Evolutionary conservation across 2,888 invertebrate genomes (phyloP), one percentile per base, ranked within the genome.

Genomic region (Magallana nippona): DNA sequence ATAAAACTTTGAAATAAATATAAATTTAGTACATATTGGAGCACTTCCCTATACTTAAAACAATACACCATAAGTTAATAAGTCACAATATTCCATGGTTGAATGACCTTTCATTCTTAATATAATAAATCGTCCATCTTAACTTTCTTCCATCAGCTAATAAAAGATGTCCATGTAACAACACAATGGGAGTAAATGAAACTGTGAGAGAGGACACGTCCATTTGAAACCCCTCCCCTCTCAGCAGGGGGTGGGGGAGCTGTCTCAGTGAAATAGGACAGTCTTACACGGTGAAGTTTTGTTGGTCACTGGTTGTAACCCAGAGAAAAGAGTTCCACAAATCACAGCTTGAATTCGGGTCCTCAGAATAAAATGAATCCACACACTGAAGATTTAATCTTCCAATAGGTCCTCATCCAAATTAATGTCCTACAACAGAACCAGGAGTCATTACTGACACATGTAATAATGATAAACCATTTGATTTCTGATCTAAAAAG

Each of bases 391-490:
- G 8, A 55, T 71, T 88, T 87, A 91, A 85, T 96, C 96, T 91
- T 96, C 96, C 87, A 96, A 94, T 89, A 96, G 95, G 92, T 96
- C 96, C 92, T 97, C 96, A 92, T 96, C 97, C 91, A 96, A 94
- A 94, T 96, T 96, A 85, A 96, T 96, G 93, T 96, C 96, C 96
- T 96, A 95, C 82, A 95, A 95, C 89, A 89, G 87, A 89, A 89
- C 88, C 82, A 85, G 78, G 86, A 44, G 44, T 8, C 44, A 44
- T 44, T 44, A 44, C 44, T 44, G 5, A 44, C 44, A 44, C 5
- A 44, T 8, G 8, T 27, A 27, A 8, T 44, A 44, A 8, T 0
- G 8, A 44, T 44, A 44, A 44, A 44, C 44, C 44, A n/a, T 2
- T 60, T 8, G 11, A 17, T 10, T 60, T 60, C 60, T 60, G 60